Base-by-base conservation (phyloP, 1,140 invertebrate species). In the Drosophila santomea region DNA sequence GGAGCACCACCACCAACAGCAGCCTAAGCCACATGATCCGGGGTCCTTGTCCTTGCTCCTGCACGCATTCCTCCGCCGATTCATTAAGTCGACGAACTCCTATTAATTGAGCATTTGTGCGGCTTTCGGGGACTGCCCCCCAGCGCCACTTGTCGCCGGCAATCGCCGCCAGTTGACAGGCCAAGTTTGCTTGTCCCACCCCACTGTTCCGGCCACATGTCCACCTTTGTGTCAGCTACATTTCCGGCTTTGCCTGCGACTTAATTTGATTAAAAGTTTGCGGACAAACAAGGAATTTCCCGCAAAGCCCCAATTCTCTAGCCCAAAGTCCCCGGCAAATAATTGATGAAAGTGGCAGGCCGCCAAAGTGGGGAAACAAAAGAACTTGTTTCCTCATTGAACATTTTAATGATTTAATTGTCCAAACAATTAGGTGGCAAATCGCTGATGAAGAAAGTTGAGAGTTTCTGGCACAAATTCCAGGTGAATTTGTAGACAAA, bases 261-360 rank as follows among this genome's bases (percentile, higher is more conserved):
- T 88, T 88, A 88, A 88, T 88, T 88, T 88, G 83, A 88, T 88
- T 88, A 88, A 88, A 88, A 88, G 79, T 88, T 89, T 88, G 75
- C 55, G 63, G 63, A 56, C 69, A 62, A 60, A 68, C 75, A 45
- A 75, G 78, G 62, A 71, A 74, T 57, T 50, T 36, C 48, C 15
- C 38, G 41, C 51, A 11, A 28, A 15, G 20, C 23, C 20, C 20
- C 20, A 20, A 1, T 20, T 20, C 20, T 8, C 23, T 10, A 10
- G 15, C 32, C 32, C 32, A 8, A 20, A 7, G 25, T 14, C n/a
- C 36, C 25, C 20, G 4, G 5, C 43, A 41, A 66, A 48, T 71
- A 78, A 78, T 86, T 59, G 74, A 78, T 71, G 76, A 61, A 67
- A 81, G 78, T 62, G 57, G 44, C 45, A 52, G 20, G 15, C 67